Evolutionary conservation across 1,140 invertebrate genomes (phyloP), one percentile per base, ranked within the genome.

Genomic region (Mactra quadrangularis): DNA sequence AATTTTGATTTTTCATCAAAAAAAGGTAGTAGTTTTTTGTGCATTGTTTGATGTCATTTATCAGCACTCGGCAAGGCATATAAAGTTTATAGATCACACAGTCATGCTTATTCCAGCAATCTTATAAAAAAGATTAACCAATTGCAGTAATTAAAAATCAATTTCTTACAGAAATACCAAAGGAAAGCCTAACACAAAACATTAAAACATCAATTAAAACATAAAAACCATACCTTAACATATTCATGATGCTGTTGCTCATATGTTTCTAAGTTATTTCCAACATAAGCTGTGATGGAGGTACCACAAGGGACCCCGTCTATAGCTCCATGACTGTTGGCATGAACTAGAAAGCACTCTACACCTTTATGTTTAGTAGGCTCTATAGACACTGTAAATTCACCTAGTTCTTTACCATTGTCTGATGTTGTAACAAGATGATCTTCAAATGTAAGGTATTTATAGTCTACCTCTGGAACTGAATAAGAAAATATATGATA

Each of bases 241-340:
- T 92, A 92, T 87, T 93, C 93, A 89, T 92, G 92, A 59, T 93
- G 91, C 31, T 92, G 91, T 83, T 93, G 92, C 74, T 93, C 92
- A 19, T 93, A 41, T 2, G 92, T 93, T 45, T 92, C 89, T n/a
- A 93, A 74, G 66, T 89, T 88, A 64, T 89, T 87, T 22, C 90
- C 88, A 1, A 93, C 89, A 83, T 91, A 91, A 22, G 92, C 91
- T 25, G 88, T 90, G 47, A 93, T 90, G 2, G 92, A 91, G 3
- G 93, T 93, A 11, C 92, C 92, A 87, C 93, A 93, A 0, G 92
- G 92, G 0, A 93, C 89, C 33, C 89, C 90, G 77, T 93, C 93
- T 22, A 93, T 90, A 45, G 89, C 82, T 53, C 92, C 93, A 79
- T 92, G 89, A 70, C 93, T 93, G 85, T 92, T 92, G 4, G 93